Evolutionary conservation across 2,888 invertebrate species (phyloP), one percentile per base, ranked within the genome.

Genomic region (Linyphia triangularis): DNA sequence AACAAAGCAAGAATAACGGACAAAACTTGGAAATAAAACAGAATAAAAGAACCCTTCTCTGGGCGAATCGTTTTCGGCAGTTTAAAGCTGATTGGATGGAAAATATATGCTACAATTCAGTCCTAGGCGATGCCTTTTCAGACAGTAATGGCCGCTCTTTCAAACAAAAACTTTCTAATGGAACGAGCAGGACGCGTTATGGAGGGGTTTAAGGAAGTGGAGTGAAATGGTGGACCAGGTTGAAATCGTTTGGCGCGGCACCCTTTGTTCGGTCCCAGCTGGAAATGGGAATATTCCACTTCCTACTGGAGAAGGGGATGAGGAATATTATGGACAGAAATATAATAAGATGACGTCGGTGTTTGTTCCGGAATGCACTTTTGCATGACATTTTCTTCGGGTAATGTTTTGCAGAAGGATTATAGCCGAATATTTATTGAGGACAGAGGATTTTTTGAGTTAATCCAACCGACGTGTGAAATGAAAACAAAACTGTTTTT

Each of bases 41-140:
- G 72, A 85, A 67, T 59, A 67, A 85, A 69, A 65, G 37, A 83
- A 65, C 65, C 83, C 67, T 77, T 77, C 77, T 75, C 51, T 10
- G 30, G 65, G 59, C 28, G 84, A 85, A 77, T 85, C 84, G 84
- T 85, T 85, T 75, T 85, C 84, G 67, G 67, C 84, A 85, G 84
- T 85, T 85, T 85, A 85, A 85, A 85, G 84, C 84, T 85, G 84
- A 85, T 85, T 85, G 84, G 84, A 85, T 69, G 77, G 84, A 85
- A 85, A 85, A 85, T 85, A 85, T 85, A 85, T 85, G 84, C 84
- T 85, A 85, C 84, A 85, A 85, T 85, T 85, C 84, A 85, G 63
- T 13, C 30, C 40, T 59, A n/a, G 16, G 59, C 51, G 67, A 75
- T 75, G 65, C 75, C 65, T 85, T 85, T 75, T 40, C 33, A 77